Conservation (phyloP, 2,797 vertebrate species). For the Halcyon badia region DNA sequence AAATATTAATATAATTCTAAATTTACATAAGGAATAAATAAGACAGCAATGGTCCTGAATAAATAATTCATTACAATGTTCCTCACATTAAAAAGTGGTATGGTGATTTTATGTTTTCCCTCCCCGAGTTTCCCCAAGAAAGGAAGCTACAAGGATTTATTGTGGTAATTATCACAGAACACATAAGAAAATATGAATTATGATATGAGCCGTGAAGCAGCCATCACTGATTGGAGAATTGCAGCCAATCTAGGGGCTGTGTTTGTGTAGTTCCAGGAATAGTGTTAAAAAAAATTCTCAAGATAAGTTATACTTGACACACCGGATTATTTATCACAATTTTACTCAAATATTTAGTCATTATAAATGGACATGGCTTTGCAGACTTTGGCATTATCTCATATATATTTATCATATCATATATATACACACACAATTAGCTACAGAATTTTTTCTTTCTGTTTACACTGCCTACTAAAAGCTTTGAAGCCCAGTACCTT, state of each 20-base stretch:
- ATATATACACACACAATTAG: neutral
- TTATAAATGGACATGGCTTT: neutral
- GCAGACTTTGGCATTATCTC: neutral
- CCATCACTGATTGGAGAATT: neutral
- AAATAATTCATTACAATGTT: neutral
- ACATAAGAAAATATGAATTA: neutral
- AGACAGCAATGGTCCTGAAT: neutral
- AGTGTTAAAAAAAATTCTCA: neutral
- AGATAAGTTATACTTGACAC: neutral
- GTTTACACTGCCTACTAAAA: neutral
- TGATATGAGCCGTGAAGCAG: neutral
- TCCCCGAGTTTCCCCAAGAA: neutral
- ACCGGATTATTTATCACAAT: neutral
- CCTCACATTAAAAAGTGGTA: neutral
- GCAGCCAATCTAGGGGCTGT: neutral
- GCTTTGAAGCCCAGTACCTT: neutral
- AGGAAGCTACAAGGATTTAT: neutral
- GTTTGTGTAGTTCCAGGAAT: neutral
- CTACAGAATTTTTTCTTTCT: neutral
- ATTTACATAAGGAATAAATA: slow-evolving; percentile 25
- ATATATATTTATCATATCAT: neutral
- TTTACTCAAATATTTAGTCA: neutral
- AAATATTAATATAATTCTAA: neutral
- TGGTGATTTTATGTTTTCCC: neutral
- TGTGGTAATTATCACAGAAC: neutral